Evolutionary conservation across 2,888 invertebrate genomes (phyloP), one percentile per base, ranked within the genome.

Genomic region (Eledone cirrhosa): DNA sequence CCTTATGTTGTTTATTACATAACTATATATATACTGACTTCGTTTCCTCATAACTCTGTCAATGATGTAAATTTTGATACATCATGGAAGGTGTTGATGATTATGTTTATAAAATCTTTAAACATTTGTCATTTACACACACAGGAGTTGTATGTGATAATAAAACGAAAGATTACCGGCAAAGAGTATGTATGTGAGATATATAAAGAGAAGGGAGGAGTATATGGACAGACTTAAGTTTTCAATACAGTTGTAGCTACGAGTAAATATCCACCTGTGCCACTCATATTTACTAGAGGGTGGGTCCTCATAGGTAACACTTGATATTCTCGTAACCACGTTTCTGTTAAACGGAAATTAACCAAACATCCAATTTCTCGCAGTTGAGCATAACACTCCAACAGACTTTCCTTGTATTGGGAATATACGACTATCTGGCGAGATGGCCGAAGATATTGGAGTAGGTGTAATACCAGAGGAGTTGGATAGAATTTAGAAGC

Each of bases 271-370:
- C 99, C 99, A 87, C 98, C 95, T 80, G 94, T 94, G 74, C 94
- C 94, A 89, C 94, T 95, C 95, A 97, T 98, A 86, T 94, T 94
- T 53, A 98, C 96, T 89, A 96, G 94, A 1, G 99, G 99, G 92
- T 99, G 99, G 27, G 98, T 98, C 90, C 99, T 85, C 79, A 89
- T 87, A 0, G 91, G 91, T 24, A 92, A 80, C 93, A 91, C 88
- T 93, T 98, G 98, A 92, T 97, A 97, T 85, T 94, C 94, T 83
- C 98, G 93, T 90, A 96, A 92, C 94, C 97, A 98, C 87, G 95
- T 96, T 84, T 95, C 95, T 65, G 94, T 94, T 16, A 99, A 91
- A 89, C 94, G 94, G 65, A 98, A 91, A 87, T 94, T 94, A 16
- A 96, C 93, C 27, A 89, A 86, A 11, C 93, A 92, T n/a, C 90